Evolutionary conservation across 1,140 invertebrate species (phyloP).

Genomic region (Drosophila bipectinata): DNA sequence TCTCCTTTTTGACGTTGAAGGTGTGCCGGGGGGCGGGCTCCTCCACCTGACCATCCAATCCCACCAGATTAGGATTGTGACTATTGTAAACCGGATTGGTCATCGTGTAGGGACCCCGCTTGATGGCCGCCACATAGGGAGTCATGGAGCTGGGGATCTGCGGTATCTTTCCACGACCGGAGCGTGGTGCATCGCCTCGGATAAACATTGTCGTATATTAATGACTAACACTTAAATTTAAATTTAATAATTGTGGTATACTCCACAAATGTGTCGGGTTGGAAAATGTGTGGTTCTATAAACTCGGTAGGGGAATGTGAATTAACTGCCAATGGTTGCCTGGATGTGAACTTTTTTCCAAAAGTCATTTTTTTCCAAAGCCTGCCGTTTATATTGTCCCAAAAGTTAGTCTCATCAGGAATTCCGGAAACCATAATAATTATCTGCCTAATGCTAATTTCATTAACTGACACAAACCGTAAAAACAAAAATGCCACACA

Average conservation of each 20-base stretch:
- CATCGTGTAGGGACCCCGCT: slow-evolving; percentile 52
- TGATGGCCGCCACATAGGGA: slow-evolving; percentile 50
- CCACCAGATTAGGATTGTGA: slow-evolving; percentile 21
- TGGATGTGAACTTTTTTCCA: neutral
- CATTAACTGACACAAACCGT: slow-evolving; percentile 21
- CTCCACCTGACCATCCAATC: slow-evolving; percentile 17
- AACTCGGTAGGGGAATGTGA: neutral
- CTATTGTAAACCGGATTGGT: slow-evolving; percentile 53
- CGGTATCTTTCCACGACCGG: slow-evolving; percentile 4
- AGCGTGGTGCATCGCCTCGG: slow-evolving; percentile 25
- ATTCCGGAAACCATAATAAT: slow-evolving; percentile 10
- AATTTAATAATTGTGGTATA: neutral
- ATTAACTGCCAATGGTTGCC: neutral
- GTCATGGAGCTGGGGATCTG: slow-evolving; percentile 17
- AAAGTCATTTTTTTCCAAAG: neutral
- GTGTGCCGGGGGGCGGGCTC: slow-evolving; percentile 40
- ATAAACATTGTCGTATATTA: slow-evolving; percentile 50
- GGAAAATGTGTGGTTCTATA: neutral
- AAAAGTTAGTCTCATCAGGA: neutral
- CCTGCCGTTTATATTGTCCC: neutral
- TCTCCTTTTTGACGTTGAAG: slow-evolving; percentile 53
- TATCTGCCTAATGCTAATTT: slow-evolving; percentile 38
- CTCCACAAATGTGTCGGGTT: neutral
- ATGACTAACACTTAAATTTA: slow-evolving; percentile 30
- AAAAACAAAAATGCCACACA: slow-evolving; percentile 4